Evolutionary conservation across 64 coral and sea anemone species (phyloP).

Genomic region (Montipora efflorescens): DNA sequence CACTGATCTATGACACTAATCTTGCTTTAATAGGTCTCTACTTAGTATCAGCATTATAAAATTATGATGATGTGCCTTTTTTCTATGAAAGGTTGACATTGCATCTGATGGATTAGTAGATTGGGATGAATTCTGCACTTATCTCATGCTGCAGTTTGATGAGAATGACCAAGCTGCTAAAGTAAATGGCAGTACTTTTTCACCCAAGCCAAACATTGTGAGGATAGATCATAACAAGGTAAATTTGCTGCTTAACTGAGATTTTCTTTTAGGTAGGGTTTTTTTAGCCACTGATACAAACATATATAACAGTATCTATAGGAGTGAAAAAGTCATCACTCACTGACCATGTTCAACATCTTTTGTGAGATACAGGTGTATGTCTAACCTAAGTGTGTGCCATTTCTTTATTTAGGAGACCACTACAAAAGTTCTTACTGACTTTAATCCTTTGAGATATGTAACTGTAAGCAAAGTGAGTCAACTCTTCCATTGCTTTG

Average conservation of each 20-base stretch:
- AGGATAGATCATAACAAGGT: conserved; percentile 87
- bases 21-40: too few relatives aligned
- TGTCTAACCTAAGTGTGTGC: too few relatives aligned
- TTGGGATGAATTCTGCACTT: conserved; percentile 98
- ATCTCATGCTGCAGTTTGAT: conserved; percentile 91
- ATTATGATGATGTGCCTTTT: background rate
- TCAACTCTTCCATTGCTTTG: background rate
- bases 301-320: too few relatives aligned
- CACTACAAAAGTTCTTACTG: conserved; percentile 81
- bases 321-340: too few relatives aligned
- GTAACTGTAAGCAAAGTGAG: conserved; percentile 94
- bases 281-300: too few relatives aligned
- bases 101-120: conserved; percentile 96
- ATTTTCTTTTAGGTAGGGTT: too few relatives aligned
- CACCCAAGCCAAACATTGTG: conserved; percentile 85
- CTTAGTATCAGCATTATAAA: too few relatives aligned
- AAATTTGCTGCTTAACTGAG: too few relatives aligned
- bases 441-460: conserved; percentile 94
- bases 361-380: too few relatives aligned
- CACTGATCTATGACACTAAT: too few relatives aligned
- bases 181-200: conserved; percentile 40
- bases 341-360: too few relatives aligned
- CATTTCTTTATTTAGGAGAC: conserved; percentile 68
- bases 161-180: conserved; percentile 84
- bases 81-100: conserved; percentile 74